A percentile compares a stretch with the other conserved stretches of the same genome.
These are phyloP conservation scores for Eueremaeus valkanovi DNA, from an alignment of 2,888 invertebrate genomes.

Conservation along the genomic window DNA sequence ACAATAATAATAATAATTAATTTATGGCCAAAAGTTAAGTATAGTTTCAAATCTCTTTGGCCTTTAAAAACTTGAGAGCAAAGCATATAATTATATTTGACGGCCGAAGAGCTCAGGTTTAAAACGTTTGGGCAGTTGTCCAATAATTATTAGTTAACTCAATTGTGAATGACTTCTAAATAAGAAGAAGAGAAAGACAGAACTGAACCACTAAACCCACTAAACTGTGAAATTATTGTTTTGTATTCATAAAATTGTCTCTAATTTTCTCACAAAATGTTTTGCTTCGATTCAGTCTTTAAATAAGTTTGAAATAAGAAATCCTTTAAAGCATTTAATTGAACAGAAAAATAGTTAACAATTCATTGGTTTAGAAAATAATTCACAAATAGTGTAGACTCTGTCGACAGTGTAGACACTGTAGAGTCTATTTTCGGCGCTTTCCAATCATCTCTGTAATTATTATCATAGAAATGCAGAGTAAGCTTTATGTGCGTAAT, in stretches of 20 bases:
- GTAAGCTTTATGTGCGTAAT: no score
- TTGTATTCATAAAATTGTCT: not conserved
- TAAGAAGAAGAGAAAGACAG: not conserved
- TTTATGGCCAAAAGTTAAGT: conserved; percentile 27
- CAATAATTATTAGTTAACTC: conserved; percentile 20
- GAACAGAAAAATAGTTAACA: not conserved
- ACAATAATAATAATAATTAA: conserved; percentile 35
- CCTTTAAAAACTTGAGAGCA: conserved; percentile 17
- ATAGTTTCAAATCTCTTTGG: conserved; percentile 7
- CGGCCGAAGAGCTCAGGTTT: not conserved
- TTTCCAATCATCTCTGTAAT: no score
- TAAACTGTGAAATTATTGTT: conserved; percentile 26
- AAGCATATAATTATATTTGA: conserved; percentile 30
- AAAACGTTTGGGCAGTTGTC: conserved; percentile 28
- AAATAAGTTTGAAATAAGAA: no score
- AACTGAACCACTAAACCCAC: not conserved
- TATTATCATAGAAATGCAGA: no score
- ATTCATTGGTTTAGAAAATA: not conserved
- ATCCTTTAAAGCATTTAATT: not conserved
- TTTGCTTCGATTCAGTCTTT: not conserved
- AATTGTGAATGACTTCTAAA: not conserved
- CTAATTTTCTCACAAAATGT: not conserved
- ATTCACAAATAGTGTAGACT: no score
- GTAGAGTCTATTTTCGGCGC: no score
- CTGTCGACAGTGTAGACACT: no score